A percentile compares a stretch with the other conserved stretches of the same genome.
phyloP scores from a whole-genome alignment of 2,113 vertebrate genomes.

The Hyperopisus bebe region DNA sequence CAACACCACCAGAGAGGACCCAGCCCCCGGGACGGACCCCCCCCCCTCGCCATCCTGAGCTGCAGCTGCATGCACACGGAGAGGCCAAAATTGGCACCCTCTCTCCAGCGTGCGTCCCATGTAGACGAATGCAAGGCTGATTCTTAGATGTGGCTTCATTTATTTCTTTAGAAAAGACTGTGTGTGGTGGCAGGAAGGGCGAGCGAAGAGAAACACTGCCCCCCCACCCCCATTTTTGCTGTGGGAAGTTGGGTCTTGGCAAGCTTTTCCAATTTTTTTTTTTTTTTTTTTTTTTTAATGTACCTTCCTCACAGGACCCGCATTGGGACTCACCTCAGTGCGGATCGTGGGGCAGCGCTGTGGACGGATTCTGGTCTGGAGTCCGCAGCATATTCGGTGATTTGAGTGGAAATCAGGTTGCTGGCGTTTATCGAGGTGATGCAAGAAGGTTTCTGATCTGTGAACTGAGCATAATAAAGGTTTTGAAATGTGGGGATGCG shows the following conservation, averaged over 20 bases:
- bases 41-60: slow-evolving; percentile 46
- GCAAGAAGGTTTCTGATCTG: slow-evolving; percentile 11
- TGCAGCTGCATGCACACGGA: background rate
- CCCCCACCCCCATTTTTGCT: background rate
- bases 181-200: background rate
- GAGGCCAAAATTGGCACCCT: background rate
- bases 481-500: slow-evolving; percentile 5
- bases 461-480: slow-evolving; percentile 25
- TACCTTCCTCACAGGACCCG: background rate
- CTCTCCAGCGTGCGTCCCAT: slow-evolving; percentile 20
- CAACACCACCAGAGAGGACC: slow-evolving; percentile 27
- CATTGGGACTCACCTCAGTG: background rate
- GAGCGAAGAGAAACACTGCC: background rate
- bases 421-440: slow-evolving; percentile 18
- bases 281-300: background rate
- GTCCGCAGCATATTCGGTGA: slow-evolving; percentile 2
- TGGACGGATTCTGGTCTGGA: slow-evolving; percentile 11
- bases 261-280: background rate
- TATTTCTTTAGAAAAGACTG: slow-evolving; percentile 17
- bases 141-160: slow-evolving; percentile 23
- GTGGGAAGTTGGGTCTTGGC: background rate
- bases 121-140: slow-evolving; percentile 16
- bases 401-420: background rate
- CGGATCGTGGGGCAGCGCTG: background rate
- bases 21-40: slow-evolving; percentile 16